phyloP scores from a whole-genome alignment of 2,888 invertebrate genomes.

The Uloborus plumipes region DNA sequence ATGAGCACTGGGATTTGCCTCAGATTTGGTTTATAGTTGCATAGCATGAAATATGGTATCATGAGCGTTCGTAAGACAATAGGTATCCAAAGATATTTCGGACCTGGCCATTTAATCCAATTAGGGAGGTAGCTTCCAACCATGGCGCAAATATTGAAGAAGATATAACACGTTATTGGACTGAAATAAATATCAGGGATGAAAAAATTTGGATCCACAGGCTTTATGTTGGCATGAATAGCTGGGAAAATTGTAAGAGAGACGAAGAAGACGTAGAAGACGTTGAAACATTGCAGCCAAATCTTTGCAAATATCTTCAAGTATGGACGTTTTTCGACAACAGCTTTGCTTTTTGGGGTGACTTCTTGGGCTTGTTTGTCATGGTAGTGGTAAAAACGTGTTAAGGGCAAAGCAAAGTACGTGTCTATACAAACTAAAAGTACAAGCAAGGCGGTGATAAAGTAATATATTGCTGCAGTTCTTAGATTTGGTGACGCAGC shows the following conservation, averaged over 20 bases:
- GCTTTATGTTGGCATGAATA: constrained; percentile 80
- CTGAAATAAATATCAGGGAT: constrained; percentile 77
- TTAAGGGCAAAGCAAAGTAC: constrained; percentile 92
- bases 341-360: constrained; percentile 22
- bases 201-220: constrained; percentile 75
- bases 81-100: constrained; percentile 78
- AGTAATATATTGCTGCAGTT: constrained; percentile 96
- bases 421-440: constrained; percentile 94
- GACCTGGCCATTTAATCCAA: constrained; percentile 80
- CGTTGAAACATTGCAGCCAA: constrained; percentile 87
- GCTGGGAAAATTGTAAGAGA: constrained; percentile 91
- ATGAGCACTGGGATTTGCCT: constrained; percentile 83
- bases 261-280: constrained; percentile 93
- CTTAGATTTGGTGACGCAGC: constrained; percentile 80
- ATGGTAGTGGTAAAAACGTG: constrained; percentile 72
- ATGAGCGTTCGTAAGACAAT: constrained; percentile 81
- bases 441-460: constrained; percentile 92
- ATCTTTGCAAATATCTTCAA: constrained; percentile 73
- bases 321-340: constrained; percentile 67
- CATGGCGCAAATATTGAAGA: constrained; percentile 94
- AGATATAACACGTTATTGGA: constrained; percentile 87
- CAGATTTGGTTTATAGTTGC: constrained; percentile 83
- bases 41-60: constrained; percentile 90
- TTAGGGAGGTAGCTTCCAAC: constrained; percentile 89
- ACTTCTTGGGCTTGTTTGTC: constrained; percentile 60